Base-by-base conservation (phyloP, 2,797 vertebrate genomes). In the Fringilla coelebs region DNA sequence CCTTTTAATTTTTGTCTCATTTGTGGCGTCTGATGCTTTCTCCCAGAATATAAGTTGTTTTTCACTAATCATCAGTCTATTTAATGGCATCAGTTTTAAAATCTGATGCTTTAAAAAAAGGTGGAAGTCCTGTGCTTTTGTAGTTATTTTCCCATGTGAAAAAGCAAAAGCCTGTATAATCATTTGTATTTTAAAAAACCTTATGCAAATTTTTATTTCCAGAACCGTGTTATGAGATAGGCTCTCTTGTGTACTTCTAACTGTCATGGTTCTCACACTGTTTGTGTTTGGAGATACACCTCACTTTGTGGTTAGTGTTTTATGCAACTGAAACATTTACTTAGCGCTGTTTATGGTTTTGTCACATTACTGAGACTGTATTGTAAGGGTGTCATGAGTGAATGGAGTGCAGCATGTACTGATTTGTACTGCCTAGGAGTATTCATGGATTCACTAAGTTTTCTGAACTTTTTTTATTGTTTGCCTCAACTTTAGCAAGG, bases 211-310 rank as follows among this genome's bases (percentile, higher is more conserved):
- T 57, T 87, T 68, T 72, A 20, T 89, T 65, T 86, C 57, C 52
- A 81, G 74, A 80, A 25, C 20, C 3, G 8, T 38, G 16, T 61
- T 38, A 41, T 70, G n/a, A 77, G 43, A 21, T 70, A 2, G 43
- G 9, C 31, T 73, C 4, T 66, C 24, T 83, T 65, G 17, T 7
- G 0, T 83, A 40, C 66, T 81, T 89, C 66, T 76, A 17, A 26
- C 14, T 60, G 9, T 2, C 4, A 8, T 46, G 21, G 28, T 67
- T 71, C 26, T 77, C 49, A 45, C 2, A 13, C 10, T 41, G 26
- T 55, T 57, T 3, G 1, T 41, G 7, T 66, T 58, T 45, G 32
- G 25, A 90, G 26, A n/a, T 34, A 16, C 22, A 70, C 0, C 0
- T 51, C n/a, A 31, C 24, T 85, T 73, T 91, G 51, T 76, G 55